Conservation (phyloP, 2,888 invertebrate genomes). For the Agonopterix heracliana region DNA sequence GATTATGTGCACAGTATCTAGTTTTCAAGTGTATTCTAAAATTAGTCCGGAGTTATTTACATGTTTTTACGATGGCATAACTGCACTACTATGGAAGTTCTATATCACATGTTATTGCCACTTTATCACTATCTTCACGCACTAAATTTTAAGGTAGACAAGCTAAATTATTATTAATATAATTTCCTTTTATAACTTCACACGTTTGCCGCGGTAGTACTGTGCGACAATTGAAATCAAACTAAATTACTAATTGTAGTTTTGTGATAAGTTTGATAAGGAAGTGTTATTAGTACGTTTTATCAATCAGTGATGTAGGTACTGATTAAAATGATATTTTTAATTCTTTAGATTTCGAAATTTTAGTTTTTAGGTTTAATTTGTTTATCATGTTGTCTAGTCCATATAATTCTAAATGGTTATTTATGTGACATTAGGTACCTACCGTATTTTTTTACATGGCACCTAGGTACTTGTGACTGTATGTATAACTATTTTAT, state of each 20-base stretch:
- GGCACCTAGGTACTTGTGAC: too few relatives aligned
- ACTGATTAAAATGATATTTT: constrained; percentile 12
- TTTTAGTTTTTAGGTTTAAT: too few relatives aligned
- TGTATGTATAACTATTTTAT: too few relatives aligned
- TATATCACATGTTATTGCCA: background rate
- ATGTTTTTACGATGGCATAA: background rate
- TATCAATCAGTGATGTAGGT: constrained; percentile 20
- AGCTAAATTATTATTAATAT: background rate
- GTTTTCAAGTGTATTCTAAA: background rate
- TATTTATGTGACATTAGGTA: too few relatives aligned
- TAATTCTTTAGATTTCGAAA: too few relatives aligned
- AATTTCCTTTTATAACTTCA: background rate
- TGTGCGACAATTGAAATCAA: background rate
- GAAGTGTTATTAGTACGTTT: constrained; percentile 7
- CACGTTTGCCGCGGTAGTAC: constrained; percentile 1
- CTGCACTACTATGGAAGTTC: background rate
- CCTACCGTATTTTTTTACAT: too few relatives aligned
- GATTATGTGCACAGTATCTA: background rate
- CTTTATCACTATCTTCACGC: background rate
- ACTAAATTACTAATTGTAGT: constrained; percentile 11
- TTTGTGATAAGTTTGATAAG: constrained; percentile 11
- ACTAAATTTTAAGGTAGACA: background rate
- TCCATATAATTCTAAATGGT: too few relatives aligned
- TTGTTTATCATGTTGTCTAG: too few relatives aligned
- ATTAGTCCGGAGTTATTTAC: background rate